These are phyloP conservation scores for Lucilia cuprina DNA, from an alignment of 1,140 invertebrate genomes.

Conservation along the genomic window DNA sequence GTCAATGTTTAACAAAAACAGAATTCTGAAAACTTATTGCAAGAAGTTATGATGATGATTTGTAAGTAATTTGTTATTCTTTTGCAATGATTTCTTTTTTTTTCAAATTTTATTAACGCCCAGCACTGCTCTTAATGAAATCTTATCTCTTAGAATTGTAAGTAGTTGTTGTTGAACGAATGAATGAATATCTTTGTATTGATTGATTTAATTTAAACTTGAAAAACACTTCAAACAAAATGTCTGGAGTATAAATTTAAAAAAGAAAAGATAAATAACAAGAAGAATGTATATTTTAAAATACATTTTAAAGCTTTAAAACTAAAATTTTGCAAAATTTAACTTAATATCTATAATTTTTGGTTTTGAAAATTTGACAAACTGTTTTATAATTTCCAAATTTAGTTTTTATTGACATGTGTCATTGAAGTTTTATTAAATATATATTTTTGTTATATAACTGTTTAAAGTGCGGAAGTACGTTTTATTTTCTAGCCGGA, in stretches of 20 bases:
- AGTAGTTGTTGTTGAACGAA: background rate
- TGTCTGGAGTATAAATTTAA: background rate
- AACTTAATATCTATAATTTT: too few relatives aligned
- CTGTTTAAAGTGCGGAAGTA: too few relatives aligned
- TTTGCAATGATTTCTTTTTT: background rate
- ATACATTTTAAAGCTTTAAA: too few relatives aligned
- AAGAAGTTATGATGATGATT: background rate
- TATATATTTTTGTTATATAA: too few relatives aligned
- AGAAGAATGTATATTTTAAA: too few relatives aligned
- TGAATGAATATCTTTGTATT: background rate
- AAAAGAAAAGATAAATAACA: too few relatives aligned
- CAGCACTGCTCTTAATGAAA: background rate
- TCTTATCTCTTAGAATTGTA: background rate
- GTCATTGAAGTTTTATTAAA: too few relatives aligned
- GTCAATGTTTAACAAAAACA: background rate
- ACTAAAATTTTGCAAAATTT: too few relatives aligned
- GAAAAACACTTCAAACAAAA: background rate
- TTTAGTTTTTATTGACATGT: too few relatives aligned
- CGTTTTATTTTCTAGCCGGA: too few relatives aligned
- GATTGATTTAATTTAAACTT: conserved; percentile 3
- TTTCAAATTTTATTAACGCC: background rate
- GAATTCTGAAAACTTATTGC: background rate
- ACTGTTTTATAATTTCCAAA: too few relatives aligned
- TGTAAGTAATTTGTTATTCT: background rate
- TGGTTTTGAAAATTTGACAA: too few relatives aligned